These are phyloP conservation scores for Silurus meridionalis DNA, from an alignment of 2,113 vertebrate genomes.

Conservation along the genomic window DNA sequence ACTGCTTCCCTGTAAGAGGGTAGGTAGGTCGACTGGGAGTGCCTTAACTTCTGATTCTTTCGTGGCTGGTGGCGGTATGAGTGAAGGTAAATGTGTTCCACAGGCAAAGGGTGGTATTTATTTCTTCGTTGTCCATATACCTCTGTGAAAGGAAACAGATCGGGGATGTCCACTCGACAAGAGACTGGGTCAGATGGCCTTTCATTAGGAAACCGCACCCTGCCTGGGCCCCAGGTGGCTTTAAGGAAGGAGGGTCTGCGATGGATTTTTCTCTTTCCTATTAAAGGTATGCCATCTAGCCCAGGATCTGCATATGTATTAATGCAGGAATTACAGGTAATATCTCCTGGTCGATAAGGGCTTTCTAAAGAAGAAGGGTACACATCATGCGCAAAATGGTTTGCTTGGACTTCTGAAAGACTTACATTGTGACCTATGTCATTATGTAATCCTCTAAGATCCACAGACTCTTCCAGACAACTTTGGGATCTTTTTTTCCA, in stretches of 20 bases:
- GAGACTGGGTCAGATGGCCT: constrained; percentile 58
- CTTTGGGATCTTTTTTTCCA: constrained; percentile 67
- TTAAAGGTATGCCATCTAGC: constrained; percentile 68
- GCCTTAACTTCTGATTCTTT: constrained; percentile 69
- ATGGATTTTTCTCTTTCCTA: constrained; percentile 72
- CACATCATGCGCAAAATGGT: constrained; percentile 69
- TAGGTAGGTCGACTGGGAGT: constrained; percentile 72
- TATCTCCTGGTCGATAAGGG: constrained; percentile 69
- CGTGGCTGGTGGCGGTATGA: constrained; percentile 63
- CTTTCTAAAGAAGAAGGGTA: constrained; percentile 64
- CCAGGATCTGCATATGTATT: constrained; percentile 59
- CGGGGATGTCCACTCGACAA: constrained; percentile 68
- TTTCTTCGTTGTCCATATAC: constrained; percentile 63
- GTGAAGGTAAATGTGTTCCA: constrained; percentile 75
- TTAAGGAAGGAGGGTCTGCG: constrained; percentile 77
- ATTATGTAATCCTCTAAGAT: constrained; percentile 57
- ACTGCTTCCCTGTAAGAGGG: constrained; percentile 83
- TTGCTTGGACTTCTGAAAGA: constrained; percentile 66
- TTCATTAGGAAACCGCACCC: constrained; percentile 64
- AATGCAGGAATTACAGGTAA: constrained; percentile 72
- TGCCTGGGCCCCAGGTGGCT: constrained; percentile 75
- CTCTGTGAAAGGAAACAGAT: constrained; percentile 73
- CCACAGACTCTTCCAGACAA: constrained; percentile 66
- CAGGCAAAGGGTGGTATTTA: constrained; percentile 65
- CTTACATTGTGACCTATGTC: constrained; percentile 52